Evolutionary conservation across 2,797 vertebrate species (phyloP), one percentile per base, ranked within the genome.

Genomic region (Myiotriccus ornatus): DNA sequence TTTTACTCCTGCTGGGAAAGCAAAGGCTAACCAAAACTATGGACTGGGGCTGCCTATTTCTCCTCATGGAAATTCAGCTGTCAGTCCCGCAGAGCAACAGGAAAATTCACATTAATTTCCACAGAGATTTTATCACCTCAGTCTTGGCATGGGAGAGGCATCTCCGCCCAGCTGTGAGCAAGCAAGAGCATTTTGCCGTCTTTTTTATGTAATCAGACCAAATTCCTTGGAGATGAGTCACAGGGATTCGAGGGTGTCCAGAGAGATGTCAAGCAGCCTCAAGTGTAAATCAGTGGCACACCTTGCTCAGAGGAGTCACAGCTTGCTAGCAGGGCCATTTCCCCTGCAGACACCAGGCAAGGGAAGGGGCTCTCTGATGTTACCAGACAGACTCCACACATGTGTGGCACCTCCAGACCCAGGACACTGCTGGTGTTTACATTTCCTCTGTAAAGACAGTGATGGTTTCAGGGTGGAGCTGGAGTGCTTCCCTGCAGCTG

Each of bases 221-320:
- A 96, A 97, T 97, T 96, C 95, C 93, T 95, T 27, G 11, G 95
- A 94, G 88, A 92, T 97, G 96, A 97, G 62, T 97, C 96, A 97
- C 32, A 59, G 74, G 74, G 84, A 81, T 97, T 94, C 82, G 78
- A 73, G 94, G 87, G 86, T 97, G 94, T 95, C 96, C 95, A 87
- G 94, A 90, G 89, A 91, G 88, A 95, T 94, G 91, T 95, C 89
- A 94, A 95, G 89, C 77, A 79, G 89, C 59, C 82, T 92, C 93
- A 89, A 94, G 84, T 79, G 94, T 93, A 97, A 96, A 92, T 88
- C 79, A 62, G 79, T 9, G 82, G 89, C 96, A 97, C 96, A 96
- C 97, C 96, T 96, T 93, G 84, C 68, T 20, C 56, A 84, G 75
- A 95, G 57, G 62, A 79, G 6, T 39, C 64, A 39, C 2, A 13